Evolutionary conservation across 2,797 vertebrate genomes (phyloP).

Genomic region (Ctenosaura bakeri): DNA sequence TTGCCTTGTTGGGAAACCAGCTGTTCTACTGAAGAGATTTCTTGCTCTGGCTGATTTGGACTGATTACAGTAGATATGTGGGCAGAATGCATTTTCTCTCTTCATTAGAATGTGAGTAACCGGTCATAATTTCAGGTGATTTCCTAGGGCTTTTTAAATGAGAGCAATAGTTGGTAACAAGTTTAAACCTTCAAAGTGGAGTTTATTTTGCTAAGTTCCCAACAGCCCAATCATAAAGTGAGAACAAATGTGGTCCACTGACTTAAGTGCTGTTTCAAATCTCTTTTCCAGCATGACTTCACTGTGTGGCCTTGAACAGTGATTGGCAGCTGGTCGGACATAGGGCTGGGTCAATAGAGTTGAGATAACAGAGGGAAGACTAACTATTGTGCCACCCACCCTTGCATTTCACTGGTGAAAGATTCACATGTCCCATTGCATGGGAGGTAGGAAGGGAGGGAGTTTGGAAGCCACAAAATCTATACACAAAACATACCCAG

Average conservation of each 20-base stretch:
- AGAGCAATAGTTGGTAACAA: conserved; percentile 54
- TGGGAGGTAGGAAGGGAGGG: too few relatives aligned
- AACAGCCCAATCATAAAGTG: background rate
- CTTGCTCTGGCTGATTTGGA: conserved; percentile 54
- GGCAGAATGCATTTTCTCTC: conserved; percentile 32
- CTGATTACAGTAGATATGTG: conserved; percentile 42
- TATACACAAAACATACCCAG: too few relatives aligned
- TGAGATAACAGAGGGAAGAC: too few relatives aligned
- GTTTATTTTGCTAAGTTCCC: background rate
- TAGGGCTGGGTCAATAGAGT: too few relatives aligned
- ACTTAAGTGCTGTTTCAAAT: background rate
- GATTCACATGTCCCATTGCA: too few relatives aligned
- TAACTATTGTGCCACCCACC: too few relatives aligned
- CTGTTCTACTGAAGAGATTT: conserved; percentile 45
- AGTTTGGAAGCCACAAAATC: too few relatives aligned
- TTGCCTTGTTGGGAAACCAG: conserved; percentile 50
- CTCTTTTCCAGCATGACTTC: background rate
- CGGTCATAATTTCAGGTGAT: conserved; percentile 15
- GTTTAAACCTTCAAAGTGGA: conserved; percentile 29
- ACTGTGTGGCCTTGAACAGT: background rate
- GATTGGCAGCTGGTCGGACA: too few relatives aligned
- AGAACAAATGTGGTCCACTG: background rate
- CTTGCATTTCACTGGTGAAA: too few relatives aligned
- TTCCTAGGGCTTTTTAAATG: conserved; percentile 50
- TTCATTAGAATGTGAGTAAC: conserved; percentile 39